Evolutionary conservation across 2,113 vertebrate species (phyloP).

Genomic region (Eretmodus cyanostictus): DNA sequence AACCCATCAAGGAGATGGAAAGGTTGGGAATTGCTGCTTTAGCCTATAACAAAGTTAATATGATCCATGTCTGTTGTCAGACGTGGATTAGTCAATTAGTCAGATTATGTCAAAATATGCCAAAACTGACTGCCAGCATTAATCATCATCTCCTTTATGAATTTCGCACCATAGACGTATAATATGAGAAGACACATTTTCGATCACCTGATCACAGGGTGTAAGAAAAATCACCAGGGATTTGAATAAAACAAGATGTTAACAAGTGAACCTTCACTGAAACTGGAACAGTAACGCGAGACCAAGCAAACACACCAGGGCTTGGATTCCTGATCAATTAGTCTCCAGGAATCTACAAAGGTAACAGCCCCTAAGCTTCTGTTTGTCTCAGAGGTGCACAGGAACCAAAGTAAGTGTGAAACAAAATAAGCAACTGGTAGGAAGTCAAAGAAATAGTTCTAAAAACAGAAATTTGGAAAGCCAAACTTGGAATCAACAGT

Average conservation of each 20-base stretch:
- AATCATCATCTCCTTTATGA: not conserved
- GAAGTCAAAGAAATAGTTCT: not conserved
- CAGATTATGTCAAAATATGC: not conserved
- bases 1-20: not conserved
- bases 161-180: not conserved
- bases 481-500: constrained; percentile 1
- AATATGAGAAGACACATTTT: not conserved
- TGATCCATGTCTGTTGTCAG: not conserved
- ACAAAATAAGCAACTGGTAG: not conserved
- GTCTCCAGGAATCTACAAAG: constrained; percentile 12
- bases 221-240: not conserved
- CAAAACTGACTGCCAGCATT: not conserved
- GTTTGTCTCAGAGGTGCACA: not conserved
- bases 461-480: not conserved
- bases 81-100: not conserved
- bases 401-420: not conserved
- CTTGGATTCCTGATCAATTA: constrained; percentile 25
- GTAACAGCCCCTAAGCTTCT: not conserved
- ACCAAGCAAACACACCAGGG: constrained; percentile 13
- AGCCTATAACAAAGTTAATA: not conserved
- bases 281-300: not conserved
- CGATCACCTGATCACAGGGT: not conserved
- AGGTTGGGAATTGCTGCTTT: not conserved
- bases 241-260: not conserved
- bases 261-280: constrained; percentile 1